phyloP scores from a whole-genome alignment of 2,113 vertebrate genomes.

The Bothrops jararaca region DNA sequence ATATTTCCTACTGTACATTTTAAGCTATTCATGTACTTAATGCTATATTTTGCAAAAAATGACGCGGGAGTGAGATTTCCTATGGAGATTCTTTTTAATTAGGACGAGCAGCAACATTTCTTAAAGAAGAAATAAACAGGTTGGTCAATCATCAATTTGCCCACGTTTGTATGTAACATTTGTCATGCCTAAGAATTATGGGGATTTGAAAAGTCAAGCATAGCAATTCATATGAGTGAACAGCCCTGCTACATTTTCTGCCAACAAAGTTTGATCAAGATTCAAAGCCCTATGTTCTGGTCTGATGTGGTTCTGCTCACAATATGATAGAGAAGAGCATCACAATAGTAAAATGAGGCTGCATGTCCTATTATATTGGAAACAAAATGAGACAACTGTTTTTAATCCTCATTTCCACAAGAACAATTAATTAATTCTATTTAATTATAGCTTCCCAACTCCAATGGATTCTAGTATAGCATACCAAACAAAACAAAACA shows the following conservation, averaged over 20 bases:
- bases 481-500: not conserved
- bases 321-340: not conserved
- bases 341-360: not conserved
- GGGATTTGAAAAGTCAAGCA: not conserved
- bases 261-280: not conserved
- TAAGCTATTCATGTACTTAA: conserved; percentile 43
- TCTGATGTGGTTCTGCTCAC: not conserved
- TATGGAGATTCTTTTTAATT: not conserved
- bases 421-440: not conserved
- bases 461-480: not conserved
- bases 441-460: not conserved
- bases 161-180: not conserved
- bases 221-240: not conserved
- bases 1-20: conserved; percentile 37
- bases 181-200: not conserved
- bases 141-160: not conserved
- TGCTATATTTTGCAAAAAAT: conserved; percentile 26
- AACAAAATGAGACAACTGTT: not conserved
- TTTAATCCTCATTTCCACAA: not conserved
- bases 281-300: not conserved
- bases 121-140: not conserved
- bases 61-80: not conserved
- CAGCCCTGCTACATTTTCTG: not conserved
- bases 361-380: not conserved
- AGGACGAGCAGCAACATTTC: not conserved